These are phyloP conservation scores for Tokudaia tokunoshimensis DNA, from an alignment of 2,797 vertebrate species.

Conservation along the genomic window DNA sequence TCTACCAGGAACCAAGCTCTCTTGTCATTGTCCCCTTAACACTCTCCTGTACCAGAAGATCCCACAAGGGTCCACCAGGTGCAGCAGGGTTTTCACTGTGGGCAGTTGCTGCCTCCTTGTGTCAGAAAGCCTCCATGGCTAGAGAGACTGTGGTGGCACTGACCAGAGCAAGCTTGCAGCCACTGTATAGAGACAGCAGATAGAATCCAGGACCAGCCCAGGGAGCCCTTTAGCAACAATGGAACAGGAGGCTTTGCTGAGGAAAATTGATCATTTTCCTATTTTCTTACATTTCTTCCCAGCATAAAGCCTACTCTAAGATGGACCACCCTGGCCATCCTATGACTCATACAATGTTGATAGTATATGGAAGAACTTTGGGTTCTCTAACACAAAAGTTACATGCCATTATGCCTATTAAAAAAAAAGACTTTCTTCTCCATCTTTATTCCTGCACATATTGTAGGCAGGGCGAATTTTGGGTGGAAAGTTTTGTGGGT, in stretches of 20 bases:
- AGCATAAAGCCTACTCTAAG: background rate
- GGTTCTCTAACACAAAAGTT: background rate
- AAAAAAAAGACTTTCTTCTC: background rate
- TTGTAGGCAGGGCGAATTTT: background rate
- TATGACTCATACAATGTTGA: background rate
- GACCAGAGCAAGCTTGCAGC: background rate
- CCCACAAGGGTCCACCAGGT: too few species aligned
- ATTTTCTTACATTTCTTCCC: background rate
- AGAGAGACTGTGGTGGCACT: background rate
- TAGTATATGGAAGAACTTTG: background rate
- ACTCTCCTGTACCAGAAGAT: background rate
- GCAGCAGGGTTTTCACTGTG: background rate
- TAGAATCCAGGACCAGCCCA: background rate
- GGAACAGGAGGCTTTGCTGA: background rate
- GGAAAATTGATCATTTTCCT: background rate
- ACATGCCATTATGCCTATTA: background rate
- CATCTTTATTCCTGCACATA: background rate
- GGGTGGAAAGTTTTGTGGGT: background rate
- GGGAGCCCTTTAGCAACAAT: background rate
- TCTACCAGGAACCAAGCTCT: background rate
- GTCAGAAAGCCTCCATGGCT: background rate
- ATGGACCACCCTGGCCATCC: rapidly evolving
- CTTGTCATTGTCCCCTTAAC: too few species aligned
- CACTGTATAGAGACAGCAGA: background rate
- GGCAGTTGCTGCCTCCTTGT: slow-evolving; percentile 63